Percentiles rank a stretch among this genome's conserved stretches.
Conservation (phyloP, 2,888 invertebrate species). For the Cancer borealis region DNA sequence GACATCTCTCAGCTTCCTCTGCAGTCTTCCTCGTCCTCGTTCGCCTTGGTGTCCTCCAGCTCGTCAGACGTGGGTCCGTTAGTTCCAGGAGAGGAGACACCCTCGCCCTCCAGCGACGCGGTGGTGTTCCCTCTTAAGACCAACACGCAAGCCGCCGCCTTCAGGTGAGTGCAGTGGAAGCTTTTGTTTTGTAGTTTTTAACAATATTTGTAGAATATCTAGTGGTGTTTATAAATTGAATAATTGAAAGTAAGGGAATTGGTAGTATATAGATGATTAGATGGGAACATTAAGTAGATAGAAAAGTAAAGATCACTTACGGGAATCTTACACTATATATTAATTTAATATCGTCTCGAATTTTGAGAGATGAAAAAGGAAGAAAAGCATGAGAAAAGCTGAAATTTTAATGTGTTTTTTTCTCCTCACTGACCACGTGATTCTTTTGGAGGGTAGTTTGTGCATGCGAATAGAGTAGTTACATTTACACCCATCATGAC, state of each 20-base stretch:
- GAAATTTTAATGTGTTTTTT: not conserved
- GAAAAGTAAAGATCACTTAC: not conserved
- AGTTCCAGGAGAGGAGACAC: not conserved
- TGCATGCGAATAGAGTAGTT: slow-evolving; percentile 13
- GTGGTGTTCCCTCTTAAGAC: not conserved
- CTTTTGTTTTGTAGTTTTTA: not conserved
- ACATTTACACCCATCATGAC: not conserved
- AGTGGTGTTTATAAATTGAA: not conserved
- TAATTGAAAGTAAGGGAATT: not conserved
- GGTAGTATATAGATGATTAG: not conserved
- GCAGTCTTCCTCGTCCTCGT: slow-evolving; percentile 7
- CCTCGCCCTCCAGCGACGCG: not conserved
- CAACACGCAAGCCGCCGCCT: not conserved
- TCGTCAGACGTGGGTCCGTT: not conserved
- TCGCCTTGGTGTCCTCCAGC: not conserved
- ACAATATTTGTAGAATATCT: not conserved
- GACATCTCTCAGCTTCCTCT: slow-evolving; percentile 59
- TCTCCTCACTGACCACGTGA: not conserved
- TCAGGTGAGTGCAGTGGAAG: not conserved
- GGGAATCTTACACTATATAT: too few relatives aligned
- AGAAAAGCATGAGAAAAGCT: not conserved
- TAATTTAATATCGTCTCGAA: not conserved
- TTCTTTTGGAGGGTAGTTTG: not conserved
- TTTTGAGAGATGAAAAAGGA: not conserved
- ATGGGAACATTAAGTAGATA: not conserved